Conservation (phyloP, 2,113 vertebrate genomes). For the Plestiodon gilberti region DNA sequence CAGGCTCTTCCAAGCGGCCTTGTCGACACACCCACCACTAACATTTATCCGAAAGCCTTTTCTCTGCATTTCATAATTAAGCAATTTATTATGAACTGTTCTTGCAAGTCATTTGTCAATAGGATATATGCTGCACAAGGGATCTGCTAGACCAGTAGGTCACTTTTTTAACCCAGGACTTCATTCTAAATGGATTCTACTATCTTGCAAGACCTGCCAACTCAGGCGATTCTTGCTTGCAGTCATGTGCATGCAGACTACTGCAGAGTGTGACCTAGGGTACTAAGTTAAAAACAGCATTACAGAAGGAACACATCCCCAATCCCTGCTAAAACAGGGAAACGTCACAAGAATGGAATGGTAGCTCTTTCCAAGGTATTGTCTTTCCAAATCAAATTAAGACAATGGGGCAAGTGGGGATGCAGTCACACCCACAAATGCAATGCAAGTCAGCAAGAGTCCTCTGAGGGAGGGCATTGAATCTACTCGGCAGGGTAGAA, state of each 20-base stretch:
- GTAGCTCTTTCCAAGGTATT: neutral
- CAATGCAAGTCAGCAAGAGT: neutral
- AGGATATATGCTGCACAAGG: neutral
- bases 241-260: neutral
- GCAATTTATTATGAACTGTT: neutral
- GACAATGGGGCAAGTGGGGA: neutral
- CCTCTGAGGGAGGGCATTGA: neutral
- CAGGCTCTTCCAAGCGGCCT: neutral
- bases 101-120: neutral
- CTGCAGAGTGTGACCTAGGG: neutral
- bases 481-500: neutral
- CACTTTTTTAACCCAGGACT: neutral
- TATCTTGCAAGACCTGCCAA: neutral
- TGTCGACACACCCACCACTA: neutral
- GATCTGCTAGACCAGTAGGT: neutral
- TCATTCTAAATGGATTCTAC: neutral
- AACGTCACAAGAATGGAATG: neutral
- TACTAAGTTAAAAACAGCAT: neutral
- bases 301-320: neutral
- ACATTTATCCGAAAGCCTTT: neutral
- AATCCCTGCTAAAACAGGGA: neutral
- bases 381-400: neutral
- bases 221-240: neutral
- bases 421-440: neutral
- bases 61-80: neutral